Percentiles rank a stretch among this genome's conserved stretches.
These are phyloP conservation scores for Plagodis pulveraria DNA, from an alignment of 2,888 invertebrate genomes.

Conservation along the genomic window DNA sequence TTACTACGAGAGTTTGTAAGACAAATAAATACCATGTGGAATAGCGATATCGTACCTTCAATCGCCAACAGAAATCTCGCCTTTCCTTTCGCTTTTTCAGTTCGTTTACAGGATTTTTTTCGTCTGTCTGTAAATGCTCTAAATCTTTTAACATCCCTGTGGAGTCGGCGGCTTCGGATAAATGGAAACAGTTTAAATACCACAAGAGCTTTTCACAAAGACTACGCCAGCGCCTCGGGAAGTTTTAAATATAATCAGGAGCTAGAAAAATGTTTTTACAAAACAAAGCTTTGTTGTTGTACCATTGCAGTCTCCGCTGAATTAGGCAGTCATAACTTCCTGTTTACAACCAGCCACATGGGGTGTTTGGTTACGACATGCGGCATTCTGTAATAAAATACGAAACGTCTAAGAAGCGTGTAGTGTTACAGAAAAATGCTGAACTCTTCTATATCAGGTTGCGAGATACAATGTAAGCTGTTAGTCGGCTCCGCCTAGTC, in stretches of 20 bases:
- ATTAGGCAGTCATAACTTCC: constrained; percentile 18
- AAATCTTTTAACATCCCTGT: constrained; percentile 68
- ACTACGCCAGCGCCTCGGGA: constrained; percentile 60
- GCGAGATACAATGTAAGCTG: constrained; percentile 59
- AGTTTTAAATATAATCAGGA: constrained; percentile 62
- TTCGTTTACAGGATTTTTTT: constrained; percentile 53
- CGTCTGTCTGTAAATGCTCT: constrained; percentile 59
- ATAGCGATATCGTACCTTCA: constrained; percentile 48
- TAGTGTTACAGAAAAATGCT: constrained; percentile 47
- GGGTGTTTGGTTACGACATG: constrained; percentile 8
- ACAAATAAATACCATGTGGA: constrained; percentile 59
- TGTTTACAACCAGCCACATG: constrained; percentile 23
- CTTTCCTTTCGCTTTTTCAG: constrained; percentile 47
- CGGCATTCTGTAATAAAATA: not conserved
- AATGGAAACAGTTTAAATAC: constrained; percentile 68
- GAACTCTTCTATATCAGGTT: constrained; percentile 53
- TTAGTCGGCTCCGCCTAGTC: constrained; percentile 55
- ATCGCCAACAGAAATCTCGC: constrained; percentile 57
- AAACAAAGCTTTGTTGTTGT: constrained; percentile 4
- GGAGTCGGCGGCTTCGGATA: constrained; percentile 55
- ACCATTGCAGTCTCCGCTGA: not conserved
- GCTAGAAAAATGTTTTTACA: not conserved
- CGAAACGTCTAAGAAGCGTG: constrained; percentile 23
- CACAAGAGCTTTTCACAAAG: constrained; percentile 56
- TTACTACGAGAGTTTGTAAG: constrained; percentile 48